phyloP scores from a whole-genome alignment of 2,797 vertebrate genomes.

The Amniataba percoides region DNA sequence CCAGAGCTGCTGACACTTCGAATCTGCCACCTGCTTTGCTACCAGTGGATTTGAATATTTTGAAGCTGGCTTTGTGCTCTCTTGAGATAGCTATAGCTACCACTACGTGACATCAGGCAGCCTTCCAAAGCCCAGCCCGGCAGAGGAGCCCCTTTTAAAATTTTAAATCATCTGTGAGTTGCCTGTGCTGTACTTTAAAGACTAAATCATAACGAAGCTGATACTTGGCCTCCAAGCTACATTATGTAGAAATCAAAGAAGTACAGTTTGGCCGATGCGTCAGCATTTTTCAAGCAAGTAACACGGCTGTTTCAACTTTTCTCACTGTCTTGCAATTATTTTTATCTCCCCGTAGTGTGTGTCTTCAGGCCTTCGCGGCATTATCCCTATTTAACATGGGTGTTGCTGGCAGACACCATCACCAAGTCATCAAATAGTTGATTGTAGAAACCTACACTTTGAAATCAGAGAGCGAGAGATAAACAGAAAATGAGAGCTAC shows the following conservation, averaged over 20 bases:
- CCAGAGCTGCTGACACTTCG: constrained; percentile 64
- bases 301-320: constrained; percentile 25
- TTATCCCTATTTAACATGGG: constrained; percentile 26
- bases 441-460: constrained; percentile 48
- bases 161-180: constrained; percentile 18
- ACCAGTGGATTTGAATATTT: constrained; percentile 49
- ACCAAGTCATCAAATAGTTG: constrained; percentile 50
- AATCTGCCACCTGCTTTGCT: constrained; percentile 62
- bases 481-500: constrained; percentile 45
- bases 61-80: constrained; percentile 26
- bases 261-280: constrained; percentile 7
- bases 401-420: constrained; percentile 31
- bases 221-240: constrained; percentile 2
- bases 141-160: constrained; percentile 2
- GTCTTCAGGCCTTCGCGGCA: constrained; percentile 25
- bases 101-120: constrained; percentile 13
- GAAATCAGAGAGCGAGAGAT: constrained; percentile 37
- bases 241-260: constrained; percentile 11
- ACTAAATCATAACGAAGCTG: not conserved
- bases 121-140: constrained; percentile 16
- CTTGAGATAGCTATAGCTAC: not conserved
- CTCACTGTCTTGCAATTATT: constrained; percentile 36
- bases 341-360: constrained; percentile 18
- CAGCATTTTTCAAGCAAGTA: constrained; percentile 38
- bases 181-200: not conserved